Evolutionary conservation across 2,113 vertebrate species (phyloP), one percentile per base, ranked within the genome.

Genomic region (Tyrannus savana): DNA sequence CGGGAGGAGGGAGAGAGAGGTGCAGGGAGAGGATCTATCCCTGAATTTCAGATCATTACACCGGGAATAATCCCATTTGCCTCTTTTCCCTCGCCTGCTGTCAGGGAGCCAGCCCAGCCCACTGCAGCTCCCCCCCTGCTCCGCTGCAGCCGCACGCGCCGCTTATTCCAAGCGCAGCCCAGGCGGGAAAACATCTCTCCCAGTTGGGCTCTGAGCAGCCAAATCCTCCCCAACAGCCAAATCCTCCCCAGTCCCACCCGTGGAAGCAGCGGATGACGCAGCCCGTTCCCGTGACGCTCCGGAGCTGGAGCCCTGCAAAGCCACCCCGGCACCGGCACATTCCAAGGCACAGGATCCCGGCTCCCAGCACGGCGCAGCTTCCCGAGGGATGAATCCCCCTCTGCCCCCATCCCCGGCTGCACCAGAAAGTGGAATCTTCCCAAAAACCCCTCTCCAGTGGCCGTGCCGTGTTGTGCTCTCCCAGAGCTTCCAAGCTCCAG

Each of bases 1-100:
- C 3, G 3, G 25, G 28, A 68, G 76, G 41, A 47, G 56, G 39
- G 41, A 53, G 71, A 46, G 0, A 46, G 0, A 6, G 28, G 30
- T 0, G 39, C 41, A 3, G 1, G 6, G 50, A 1, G 39, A 47
- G 23, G 28, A 30, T n/a, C 37, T 0, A 15, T 3, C 23, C 46
- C 58, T 1, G 2, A 5, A 63, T 92, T 49, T 21, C 68, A 53
- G 68, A 50, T 44, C 3, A 2, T 17, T 28, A 2, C 47, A 4
- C 13, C 42, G 5, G 44, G 71, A 82, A 69, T 4, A 4, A 33
- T 27, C 79, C 7, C 10, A 3, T 3, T 55, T 6, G 44, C 39
- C 77, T 9, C 22, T 7, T 33, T 31, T 7, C 62, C 52, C 44
- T 30, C 35, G 35, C 53, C 66, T 7, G 81, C 47, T 7, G 49